Evolutionary conservation across 2,888 invertebrate genomes (phyloP), one percentile per base, ranked within the genome.

Genomic region (Patella ulyssiponensis): DNA sequence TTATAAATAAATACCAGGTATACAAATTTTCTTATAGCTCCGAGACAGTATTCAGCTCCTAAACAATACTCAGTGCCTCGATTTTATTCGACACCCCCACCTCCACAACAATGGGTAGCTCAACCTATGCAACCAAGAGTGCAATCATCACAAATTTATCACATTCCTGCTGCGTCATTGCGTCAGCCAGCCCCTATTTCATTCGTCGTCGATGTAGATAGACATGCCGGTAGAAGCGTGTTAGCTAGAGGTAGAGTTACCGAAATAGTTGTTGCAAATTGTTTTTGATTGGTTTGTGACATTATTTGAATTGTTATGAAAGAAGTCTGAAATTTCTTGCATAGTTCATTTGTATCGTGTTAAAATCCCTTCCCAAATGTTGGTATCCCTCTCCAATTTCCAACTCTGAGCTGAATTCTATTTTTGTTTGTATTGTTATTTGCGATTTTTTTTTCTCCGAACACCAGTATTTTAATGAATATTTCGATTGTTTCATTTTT

Each of bases 191-290:
- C 74, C 44, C 81, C 80, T 64, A 79, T 79, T 80, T 83, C 83
- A 69, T 77, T 87, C 77, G 84, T 85, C 71, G 85, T 86, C 69
- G 44, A 44, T 44, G 44, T 44, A 44, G 86, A 86, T 84, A 84
- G 86, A 71, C 73, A 78, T 56, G 79, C 71, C 69, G 82, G 82
- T 81, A 79, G 82, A 72, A 79, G 79, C 64, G 76, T 82, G 58
- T 44, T 81, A 70, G 80, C 78, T 81, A 80, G 81, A 82, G 82
- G 81, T 82, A 82, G 81, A 44, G 44, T 44, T 44, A 44, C 7
- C 44, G 44, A 44, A 44, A 44, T 44, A 9, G 20, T 23, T 20
- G n/a, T 64, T 74, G 74, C 69, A 53, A 52, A 70, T 51, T 53
- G 70, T 27, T 69, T 70, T 20, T 33, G 54, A 20, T 74, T 27